phyloP scores from a whole-genome alignment of 2,888 invertebrate genomes.

The Tiliacea aurago region DNA sequence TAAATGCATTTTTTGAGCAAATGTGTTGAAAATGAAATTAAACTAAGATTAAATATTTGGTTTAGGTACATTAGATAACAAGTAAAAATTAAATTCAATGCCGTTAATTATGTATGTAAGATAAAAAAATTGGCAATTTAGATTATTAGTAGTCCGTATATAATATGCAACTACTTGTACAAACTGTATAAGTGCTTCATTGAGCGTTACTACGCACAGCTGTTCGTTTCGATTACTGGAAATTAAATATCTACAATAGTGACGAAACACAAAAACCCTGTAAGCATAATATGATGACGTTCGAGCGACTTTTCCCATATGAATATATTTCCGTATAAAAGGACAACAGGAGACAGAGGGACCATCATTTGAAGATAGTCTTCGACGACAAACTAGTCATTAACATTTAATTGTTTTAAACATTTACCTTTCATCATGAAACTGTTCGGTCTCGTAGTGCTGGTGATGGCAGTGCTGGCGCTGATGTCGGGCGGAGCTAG shows the following conservation, averaged over 20 bases:
- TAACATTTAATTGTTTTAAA: background rate
- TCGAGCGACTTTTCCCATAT: background rate
- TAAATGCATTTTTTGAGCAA: too few species aligned
- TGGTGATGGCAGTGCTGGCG: slow-evolving; percentile 44
- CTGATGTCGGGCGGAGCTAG: slow-evolving; percentile 46
- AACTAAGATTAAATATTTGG: too few species aligned
- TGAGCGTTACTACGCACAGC: background rate
- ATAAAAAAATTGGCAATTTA: too few species aligned
- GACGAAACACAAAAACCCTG: slow-evolving; percentile 38
- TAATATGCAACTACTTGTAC: background rate
- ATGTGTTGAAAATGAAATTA: too few species aligned
- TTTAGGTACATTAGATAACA: too few species aligned
- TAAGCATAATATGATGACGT: background rate
- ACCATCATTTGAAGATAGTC: slow-evolving; percentile 16
- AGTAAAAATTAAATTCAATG: too few species aligned
- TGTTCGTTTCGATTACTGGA: slow-evolving; percentile 1
- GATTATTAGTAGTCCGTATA: too few species aligned
- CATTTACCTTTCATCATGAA: slow-evolving; percentile 34
- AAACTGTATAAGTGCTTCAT: background rate
- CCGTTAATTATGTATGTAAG: too few species aligned
- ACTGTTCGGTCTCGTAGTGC: slow-evolving; percentile 39
- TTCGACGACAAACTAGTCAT: background rate
- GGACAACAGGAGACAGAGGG: background rate
- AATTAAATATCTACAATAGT: slow-evolving; percentile 14
- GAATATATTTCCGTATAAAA: slow-evolving; percentile 28